A percentile compares a stretch with the other conserved stretches of the same genome.
Conservation (phyloP, 2,113 vertebrate genomes). For the Silurus asotus region DNA sequence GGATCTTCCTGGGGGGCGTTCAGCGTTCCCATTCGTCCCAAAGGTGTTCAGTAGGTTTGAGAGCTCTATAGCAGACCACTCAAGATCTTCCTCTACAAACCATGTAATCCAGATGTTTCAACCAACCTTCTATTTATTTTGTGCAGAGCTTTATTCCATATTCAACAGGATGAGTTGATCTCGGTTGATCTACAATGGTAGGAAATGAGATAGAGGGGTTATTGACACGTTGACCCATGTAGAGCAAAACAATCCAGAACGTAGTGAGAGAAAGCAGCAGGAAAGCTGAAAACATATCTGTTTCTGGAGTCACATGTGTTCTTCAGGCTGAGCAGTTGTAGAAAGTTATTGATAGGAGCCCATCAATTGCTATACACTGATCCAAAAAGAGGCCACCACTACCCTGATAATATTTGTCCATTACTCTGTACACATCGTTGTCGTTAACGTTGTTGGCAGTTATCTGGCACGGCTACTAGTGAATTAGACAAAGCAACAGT, state of each 20-base stretch:
- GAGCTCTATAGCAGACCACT: no score
- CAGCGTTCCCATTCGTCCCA: no score
- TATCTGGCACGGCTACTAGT: constrained; percentile 2
- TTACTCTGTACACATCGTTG: no score
- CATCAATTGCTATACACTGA: not conserved
- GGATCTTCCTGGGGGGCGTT: no score
- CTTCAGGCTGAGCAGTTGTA: not conserved
- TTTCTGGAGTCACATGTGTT: not conserved
- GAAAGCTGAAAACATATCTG: not conserved
- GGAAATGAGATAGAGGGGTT: not conserved
- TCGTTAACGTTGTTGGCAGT: not conserved
- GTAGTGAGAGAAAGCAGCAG: not conserved
- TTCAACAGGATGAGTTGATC: not conserved
- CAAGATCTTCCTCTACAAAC: no score
- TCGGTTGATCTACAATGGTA: not conserved
- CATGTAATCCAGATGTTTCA: not conserved
- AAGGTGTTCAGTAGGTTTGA: no score
- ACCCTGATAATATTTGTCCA: not conserved
- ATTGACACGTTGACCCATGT: not conserved
- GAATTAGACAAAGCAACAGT: constrained; percentile 8
- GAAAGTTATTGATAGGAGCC: not conserved
- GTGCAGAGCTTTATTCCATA: not conserved
- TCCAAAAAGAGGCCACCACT: not conserved
- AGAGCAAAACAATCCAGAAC: not conserved
- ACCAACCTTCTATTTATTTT: not conserved